Conservation (phyloP, 1,140 invertebrate genomes). For the Myzus persicae region DNA sequence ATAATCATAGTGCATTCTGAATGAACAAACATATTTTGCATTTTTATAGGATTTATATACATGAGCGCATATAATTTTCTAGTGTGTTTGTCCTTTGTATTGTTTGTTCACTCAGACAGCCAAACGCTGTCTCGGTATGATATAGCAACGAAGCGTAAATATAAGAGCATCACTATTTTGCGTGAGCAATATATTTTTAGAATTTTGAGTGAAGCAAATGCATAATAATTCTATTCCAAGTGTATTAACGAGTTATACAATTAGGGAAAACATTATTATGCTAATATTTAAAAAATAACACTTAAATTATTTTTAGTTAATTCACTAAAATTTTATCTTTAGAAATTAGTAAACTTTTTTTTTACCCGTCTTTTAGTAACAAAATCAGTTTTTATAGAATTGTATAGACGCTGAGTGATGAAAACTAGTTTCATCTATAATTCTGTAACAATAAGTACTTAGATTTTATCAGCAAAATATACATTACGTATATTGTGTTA, state of each 20-base stretch:
- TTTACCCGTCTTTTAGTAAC: too few relatives aligned
- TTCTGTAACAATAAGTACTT: too few relatives aligned
- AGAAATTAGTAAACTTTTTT: background rate
- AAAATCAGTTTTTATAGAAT: too few relatives aligned
- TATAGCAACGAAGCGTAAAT: constrained; percentile 5
- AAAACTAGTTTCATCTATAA: too few relatives aligned
- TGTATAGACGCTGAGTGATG: too few relatives aligned
- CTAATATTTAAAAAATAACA: background rate
- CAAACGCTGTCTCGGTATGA: background rate
- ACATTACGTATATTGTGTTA: too few relatives aligned
- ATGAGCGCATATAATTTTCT: constrained; percentile 22
- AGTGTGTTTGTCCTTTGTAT: background rate
- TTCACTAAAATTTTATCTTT: too few relatives aligned
- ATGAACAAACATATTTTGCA: constrained; percentile 32
- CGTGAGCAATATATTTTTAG: background rate
- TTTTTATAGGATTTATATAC: constrained; percentile 47
- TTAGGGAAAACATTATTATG: background rate
- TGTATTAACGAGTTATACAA: too few relatives aligned
- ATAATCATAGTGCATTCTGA: constrained; percentile 1
- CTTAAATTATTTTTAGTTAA: background rate
- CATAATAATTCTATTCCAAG: too few relatives aligned
- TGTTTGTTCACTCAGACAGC: constrained; percentile 21
- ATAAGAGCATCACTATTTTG: background rate
- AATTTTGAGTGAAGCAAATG: too few relatives aligned
- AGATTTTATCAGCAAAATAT: too few relatives aligned